Percentiles rank a stretch among this genome's conserved stretches.
These are phyloP conservation scores for Festucalex cinctus DNA, from an alignment of 2,113 vertebrate genomes.

Conservation along the genomic window DNA sequence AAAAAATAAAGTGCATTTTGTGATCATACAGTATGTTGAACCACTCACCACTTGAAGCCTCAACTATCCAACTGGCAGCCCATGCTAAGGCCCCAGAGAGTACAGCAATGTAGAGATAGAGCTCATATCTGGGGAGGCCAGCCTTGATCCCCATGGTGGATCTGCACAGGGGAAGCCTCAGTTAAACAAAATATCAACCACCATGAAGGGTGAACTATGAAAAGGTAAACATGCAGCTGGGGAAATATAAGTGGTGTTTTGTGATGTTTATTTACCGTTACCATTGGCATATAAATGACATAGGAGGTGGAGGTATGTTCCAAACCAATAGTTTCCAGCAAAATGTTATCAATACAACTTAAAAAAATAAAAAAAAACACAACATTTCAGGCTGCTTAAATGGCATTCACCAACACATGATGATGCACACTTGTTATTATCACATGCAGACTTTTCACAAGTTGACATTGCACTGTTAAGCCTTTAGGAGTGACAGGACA, in stretches of 20 bases:
- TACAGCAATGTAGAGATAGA: conserved; percentile 85
- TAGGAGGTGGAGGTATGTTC: background rate
- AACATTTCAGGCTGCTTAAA: background rate
- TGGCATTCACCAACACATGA: background rate
- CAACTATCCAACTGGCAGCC: conserved; percentile 83
- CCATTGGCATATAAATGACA: background rate
- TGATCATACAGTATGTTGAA: background rate
- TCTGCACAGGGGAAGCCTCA: conserved; percentile 32
- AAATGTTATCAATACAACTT: background rate
- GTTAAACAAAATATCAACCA: conserved; percentile 15
- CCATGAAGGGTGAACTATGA: background rate
- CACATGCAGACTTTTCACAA: conserved; percentile 1
- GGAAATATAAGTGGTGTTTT: background rate
- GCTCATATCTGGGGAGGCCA: conserved; percentile 81
- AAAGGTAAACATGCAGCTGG: background rate
- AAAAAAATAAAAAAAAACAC: background rate
- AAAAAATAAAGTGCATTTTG: background rate
- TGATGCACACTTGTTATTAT: background rate
- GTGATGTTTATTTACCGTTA: background rate
- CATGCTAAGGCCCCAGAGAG: conserved; percentile 81
- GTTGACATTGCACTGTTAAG: conserved; percentile 37
- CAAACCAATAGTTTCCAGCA: background rate
- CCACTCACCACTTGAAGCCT: conserved; percentile 84
- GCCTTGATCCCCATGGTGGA: conserved; percentile 85
- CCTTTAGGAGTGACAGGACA: conserved; percentile 30